Conservation (phyloP, 2,113 vertebrate species). For the Gallinago media region DNA sequence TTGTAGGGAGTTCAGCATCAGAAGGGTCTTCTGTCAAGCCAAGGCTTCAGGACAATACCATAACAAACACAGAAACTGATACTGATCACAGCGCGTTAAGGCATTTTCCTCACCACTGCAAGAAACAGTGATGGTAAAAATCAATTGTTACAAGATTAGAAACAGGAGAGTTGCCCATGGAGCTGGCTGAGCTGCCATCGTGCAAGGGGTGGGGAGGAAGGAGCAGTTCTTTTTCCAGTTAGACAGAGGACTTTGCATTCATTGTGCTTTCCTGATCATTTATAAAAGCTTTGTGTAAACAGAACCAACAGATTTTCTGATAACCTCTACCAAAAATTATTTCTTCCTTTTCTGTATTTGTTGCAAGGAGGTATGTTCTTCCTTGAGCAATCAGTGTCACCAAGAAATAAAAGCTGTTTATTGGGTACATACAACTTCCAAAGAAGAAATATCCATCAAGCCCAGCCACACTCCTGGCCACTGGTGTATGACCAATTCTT, state of each 20-base stretch:
- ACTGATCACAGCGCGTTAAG: fast-evolving
- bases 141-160: not conserved
- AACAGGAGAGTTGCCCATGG: not conserved
- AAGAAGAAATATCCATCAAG: not conserved
- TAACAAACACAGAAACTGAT: not conserved
- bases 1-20: not conserved
- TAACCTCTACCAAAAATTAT: not conserved
- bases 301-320: not conserved
- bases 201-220: not conserved
- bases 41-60: not conserved
- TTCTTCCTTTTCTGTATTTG: not conserved
- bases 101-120: not conserved
- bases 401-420: not conserved
- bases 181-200: not conserved
- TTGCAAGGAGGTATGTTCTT: not conserved
- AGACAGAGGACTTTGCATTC: not conserved
- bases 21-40: not conserved
- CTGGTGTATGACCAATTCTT: not conserved
- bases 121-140: not conserved
- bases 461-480: not conserved
- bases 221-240: not conserved
- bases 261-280: not conserved
- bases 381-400: not conserved
- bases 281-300: not conserved
- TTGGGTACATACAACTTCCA: not conserved